A percentile compares a stretch with the other conserved stretches of the same genome.
These are phyloP conservation scores for Haliclona indistincta DNA, from an alignment of 37 sponge, comb jelly and placozoan genomes.

Conservation along the genomic window DNA sequence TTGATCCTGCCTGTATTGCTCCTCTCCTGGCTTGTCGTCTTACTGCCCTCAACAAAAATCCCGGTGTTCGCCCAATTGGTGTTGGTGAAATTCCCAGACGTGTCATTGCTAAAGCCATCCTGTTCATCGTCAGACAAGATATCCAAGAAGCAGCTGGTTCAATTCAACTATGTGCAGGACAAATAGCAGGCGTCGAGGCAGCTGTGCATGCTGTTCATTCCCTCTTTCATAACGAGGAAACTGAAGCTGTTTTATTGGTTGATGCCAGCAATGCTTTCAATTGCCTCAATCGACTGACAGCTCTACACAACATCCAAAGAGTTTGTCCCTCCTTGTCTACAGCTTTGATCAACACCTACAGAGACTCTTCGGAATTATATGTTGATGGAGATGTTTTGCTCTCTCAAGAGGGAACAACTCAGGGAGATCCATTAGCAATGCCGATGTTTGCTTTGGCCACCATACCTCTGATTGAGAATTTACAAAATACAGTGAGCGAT, in stretches of 20 bases:
- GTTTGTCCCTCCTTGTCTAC: slow-evolving; percentile 30
- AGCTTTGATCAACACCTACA: slow-evolving; percentile 41
- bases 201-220: slow-evolving; percentile 31
- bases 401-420: too few species aligned
- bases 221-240: not conserved
- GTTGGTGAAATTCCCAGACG: slow-evolving; percentile 27
- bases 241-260: too few species aligned
- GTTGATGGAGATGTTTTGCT: slow-evolving; percentile 41
- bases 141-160: slow-evolving; percentile 38
- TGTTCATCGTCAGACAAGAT: slow-evolving; percentile 31
- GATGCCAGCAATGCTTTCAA: too few species aligned
- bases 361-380: slow-evolving; percentile 34
- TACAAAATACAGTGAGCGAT: slow-evolving; percentile 20
- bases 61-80: slow-evolving; percentile 31
- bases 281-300: too few species aligned
- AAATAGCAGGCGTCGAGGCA: slow-evolving; percentile 27
- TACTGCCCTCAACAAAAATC: slow-evolving; percentile 23
- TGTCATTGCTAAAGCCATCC: slow-evolving; percentile 46
- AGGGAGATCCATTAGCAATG: slow-evolving; percentile 53
- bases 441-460: slow-evolving; percentile 46
- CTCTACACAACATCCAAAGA: slow-evolving; percentile 37
- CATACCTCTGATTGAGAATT: too few species aligned
- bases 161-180: slow-evolving; percentile 36
- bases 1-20: slow-evolving; percentile 9
- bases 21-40: slow-evolving; percentile 26